Evolutionary conservation across 64 coral and sea anemone genomes (phyloP), one percentile per base, ranked within the genome.

Genomic region (Acropora yongei): DNA sequence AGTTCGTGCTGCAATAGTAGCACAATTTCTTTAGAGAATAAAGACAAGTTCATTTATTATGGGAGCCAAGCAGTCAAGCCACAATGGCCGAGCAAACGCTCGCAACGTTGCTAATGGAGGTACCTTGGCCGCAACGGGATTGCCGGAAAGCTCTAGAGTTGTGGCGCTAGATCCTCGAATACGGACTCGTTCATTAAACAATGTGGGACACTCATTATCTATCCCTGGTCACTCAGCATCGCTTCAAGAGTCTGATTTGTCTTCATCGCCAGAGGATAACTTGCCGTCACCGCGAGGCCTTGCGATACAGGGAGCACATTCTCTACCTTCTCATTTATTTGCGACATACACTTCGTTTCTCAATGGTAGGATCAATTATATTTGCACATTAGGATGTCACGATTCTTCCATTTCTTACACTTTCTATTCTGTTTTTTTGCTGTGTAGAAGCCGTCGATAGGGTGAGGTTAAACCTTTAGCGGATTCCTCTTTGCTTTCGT

Each of bases 201-300:
- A 89, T 48, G 92, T 97, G 75, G 95, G 91, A 53, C 95, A 86
- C 72, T 87, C 93, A 60, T 77, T 94, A 68, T 88, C 95, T 2
- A 97, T 97, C 74, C 95, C 95, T 88, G 92, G 80, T 6, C 95
- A 97, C 68, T 65, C 88, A 11, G 74, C 72, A 41, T 97, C 95
- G 18, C 87, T 94, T 71, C 95, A 93, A 55, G 95, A 97, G 74
- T 97, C 95, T 72, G 95, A 94, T 91, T 88, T 97, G 83, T 94
- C 95, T 42, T 94, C 95, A 11, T 96, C 95, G 2, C 82, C 92
- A 41, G 95, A 97, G 20, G 95, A 97, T 76, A 90, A 76, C 40
- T 94, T 88, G 9, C 88, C 95, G 30, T 80, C 83, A 11, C 76
- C 89, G 8, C 92, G 95, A 78, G 90, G 83, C 51, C 68, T 89